Percentiles rank a stretch among this genome's conserved stretches.
These are phyloP conservation scores for Erynnis tages DNA, from an alignment of 2,888 invertebrate species.

Conservation along the genomic window DNA sequence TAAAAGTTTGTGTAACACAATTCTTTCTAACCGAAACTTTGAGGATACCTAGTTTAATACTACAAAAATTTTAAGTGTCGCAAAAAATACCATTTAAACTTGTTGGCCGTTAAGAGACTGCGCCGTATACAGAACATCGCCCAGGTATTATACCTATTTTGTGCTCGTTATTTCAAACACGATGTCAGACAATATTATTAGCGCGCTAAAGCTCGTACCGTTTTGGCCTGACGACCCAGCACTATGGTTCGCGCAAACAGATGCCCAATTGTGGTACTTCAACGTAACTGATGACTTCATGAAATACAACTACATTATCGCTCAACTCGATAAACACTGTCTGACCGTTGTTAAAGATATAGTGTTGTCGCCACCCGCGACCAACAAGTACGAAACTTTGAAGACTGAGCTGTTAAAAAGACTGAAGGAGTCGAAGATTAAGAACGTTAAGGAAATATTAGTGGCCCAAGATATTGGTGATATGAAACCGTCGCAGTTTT, in stretches of 20 bases:
- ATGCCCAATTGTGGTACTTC: conserved; percentile 1
- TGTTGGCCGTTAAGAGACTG: too few relatives aligned
- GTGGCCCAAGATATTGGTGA: neutral
- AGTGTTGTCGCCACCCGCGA: neutral
- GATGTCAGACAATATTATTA: too few relatives aligned
- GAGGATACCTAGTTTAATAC: too few relatives aligned
- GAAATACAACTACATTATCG: neutral
- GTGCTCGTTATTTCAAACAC: too few relatives aligned
- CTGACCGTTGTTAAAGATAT: neutral
- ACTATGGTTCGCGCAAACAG: conserved; percentile 5
- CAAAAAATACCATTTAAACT: too few relatives aligned
- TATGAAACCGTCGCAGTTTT: conserved; percentile 10
- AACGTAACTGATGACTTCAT: neutral
- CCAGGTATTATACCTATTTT: too few relatives aligned
- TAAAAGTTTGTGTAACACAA: too few relatives aligned
- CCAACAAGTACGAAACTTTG: conserved; percentile 6
- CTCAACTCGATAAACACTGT: conserved; percentile 7
- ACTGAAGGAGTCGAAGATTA: neutral
- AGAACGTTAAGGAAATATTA: neutral
- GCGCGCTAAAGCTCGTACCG: neutral
- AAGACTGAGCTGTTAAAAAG: neutral
- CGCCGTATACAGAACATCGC: too few relatives aligned
- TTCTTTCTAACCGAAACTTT: too few relatives aligned
- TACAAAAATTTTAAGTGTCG: too few relatives aligned
- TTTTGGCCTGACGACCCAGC: conserved; percentile 7